Evolutionary conservation across 2,888 invertebrate genomes (phyloP).

Genomic region (Hypomecis atomaria): DNA sequence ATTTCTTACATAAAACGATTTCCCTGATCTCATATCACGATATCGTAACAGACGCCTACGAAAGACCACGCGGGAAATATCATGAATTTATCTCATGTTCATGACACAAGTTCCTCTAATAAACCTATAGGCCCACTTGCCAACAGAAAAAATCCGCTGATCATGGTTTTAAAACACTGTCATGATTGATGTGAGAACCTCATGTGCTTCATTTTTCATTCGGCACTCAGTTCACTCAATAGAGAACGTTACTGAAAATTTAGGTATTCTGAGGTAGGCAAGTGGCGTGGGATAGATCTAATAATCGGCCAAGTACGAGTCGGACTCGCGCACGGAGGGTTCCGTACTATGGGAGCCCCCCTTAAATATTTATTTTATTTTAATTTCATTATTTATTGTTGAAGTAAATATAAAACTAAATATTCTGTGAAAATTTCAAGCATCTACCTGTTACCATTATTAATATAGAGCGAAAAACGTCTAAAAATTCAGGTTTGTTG

Average conservation of each 20-base stretch:
- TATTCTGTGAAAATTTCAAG: no score
- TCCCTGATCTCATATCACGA: no score
- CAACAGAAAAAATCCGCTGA: constrained; percentile 18
- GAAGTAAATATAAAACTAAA: no score
- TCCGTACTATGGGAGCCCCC: no score
- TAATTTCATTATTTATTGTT: no score
- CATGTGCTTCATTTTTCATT: constrained; percentile 12
- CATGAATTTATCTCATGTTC: neutral
- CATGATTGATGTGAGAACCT: constrained; percentile 19
- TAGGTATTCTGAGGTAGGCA: constrained; percentile 3
- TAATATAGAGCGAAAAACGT: no score
- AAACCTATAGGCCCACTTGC: constrained; percentile 10
- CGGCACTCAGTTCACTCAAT: constrained; percentile 25
- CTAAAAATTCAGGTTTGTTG: no score
- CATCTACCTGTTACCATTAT: no score
- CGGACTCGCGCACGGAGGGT: no score
- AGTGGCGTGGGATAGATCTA: constrained; percentile 19
- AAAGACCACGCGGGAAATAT: constrained; percentile 7
- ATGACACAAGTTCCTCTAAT: constrained; percentile 21
- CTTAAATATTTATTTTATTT: no score
- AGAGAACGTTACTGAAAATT: constrained; percentile 24
- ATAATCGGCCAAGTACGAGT: no score
- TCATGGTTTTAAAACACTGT: constrained; percentile 15
- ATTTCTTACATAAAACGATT: no score
- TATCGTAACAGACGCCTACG: neutral